Percentiles rank a stretch among this genome's conserved stretches.
Conservation (phyloP, 2,797 vertebrate species). For the Pampus argenteus region DNA sequence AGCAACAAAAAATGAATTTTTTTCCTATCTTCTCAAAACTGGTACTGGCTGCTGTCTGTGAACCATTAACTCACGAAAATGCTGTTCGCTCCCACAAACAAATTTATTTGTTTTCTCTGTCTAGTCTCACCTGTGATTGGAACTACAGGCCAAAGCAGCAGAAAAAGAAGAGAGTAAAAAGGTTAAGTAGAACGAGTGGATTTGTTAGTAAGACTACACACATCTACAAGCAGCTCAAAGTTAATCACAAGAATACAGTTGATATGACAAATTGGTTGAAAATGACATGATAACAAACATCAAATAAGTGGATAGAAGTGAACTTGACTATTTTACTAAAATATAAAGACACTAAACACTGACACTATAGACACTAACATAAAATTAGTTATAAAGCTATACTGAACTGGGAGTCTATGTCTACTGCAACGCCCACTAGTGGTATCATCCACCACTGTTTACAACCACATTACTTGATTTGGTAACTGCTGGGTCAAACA, state of each 20-base stretch:
- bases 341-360: background rate
- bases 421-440: slow-evolving; percentile 18
- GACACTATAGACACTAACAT: background rate
- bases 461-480: background rate
- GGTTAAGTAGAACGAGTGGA: slow-evolving; percentile 40
- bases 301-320: background rate
- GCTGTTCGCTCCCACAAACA: slow-evolving; percentile 14
- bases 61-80: slow-evolving; percentile 1
- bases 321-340: background rate
- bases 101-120: slow-evolving; percentile 6
- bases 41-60: background rate
- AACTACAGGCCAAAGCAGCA: slow-evolving; percentile 91
- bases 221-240: background rate
- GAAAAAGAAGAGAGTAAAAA: slow-evolving; percentile 81
- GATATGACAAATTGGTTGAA: slow-evolving; percentile 20
- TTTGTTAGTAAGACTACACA: slow-evolving; percentile 23
- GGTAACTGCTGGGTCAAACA: background rate
- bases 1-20: background rate
- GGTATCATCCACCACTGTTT: background rate
- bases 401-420: background rate
- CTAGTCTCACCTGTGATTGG: slow-evolving; percentile 97
- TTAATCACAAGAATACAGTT: slow-evolving; percentile 2
- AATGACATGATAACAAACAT: background rate
- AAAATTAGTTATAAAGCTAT: background rate
- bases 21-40: background rate